phyloP scores from a whole-genome alignment of 2,113 vertebrate species.

The Ailurus styani region DNA sequence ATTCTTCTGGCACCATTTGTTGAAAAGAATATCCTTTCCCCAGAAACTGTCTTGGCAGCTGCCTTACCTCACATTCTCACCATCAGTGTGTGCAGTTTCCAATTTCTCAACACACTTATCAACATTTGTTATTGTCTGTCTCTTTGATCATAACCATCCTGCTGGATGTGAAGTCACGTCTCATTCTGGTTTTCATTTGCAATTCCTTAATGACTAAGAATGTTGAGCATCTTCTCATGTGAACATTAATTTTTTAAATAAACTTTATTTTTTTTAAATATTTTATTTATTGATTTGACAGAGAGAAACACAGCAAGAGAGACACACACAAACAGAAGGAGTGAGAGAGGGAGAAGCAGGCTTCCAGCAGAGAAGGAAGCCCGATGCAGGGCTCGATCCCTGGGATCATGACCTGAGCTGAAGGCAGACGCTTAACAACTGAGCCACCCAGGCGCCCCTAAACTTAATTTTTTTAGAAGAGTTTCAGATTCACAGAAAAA shows the following conservation, averaged over 20 bases:
- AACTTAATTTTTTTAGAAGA: background rate
- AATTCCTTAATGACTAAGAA: background rate
- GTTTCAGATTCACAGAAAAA: background rate
- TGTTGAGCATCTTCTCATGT: background rate
- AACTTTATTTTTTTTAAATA: background rate
- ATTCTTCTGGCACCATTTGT: background rate
- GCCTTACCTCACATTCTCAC: background rate
- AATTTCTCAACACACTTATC: background rate
- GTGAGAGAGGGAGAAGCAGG: too few species aligned
- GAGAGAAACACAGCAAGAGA: too few species aligned
- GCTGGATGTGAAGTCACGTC: background rate
- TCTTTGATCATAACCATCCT: background rate
- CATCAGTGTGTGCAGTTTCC: background rate
- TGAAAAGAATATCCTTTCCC: background rate
- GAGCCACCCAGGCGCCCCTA: too few species aligned
- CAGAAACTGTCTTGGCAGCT: background rate
- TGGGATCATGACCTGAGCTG: too few species aligned
- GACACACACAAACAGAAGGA: too few species aligned
- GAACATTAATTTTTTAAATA: background rate
- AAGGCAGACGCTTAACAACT: too few species aligned
- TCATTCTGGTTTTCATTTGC: background rate
- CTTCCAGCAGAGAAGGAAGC: too few species aligned
- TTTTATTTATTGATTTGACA: too few species aligned
- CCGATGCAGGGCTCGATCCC: too few species aligned
- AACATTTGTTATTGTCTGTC: background rate